Conservation (phyloP, 1,140 invertebrate species). For the Alviniconcha marisindica region DNA sequence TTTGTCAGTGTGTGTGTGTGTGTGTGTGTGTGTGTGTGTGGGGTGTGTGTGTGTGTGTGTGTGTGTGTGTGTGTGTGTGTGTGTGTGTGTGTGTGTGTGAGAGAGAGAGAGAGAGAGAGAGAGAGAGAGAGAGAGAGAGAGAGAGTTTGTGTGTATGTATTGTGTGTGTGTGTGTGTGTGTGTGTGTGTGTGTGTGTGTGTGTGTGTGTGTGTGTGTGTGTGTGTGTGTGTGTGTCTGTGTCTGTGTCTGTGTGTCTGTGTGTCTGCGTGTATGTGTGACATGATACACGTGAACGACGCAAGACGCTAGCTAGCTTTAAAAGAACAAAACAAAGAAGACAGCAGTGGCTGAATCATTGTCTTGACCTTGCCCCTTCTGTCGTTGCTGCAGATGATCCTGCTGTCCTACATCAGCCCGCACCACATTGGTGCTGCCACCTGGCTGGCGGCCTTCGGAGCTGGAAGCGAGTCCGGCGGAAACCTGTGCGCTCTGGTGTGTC, state of each 20-base stretch:
- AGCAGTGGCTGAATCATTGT: neutral
- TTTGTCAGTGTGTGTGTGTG: no score
- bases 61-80: neutral
- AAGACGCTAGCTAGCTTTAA: neutral
- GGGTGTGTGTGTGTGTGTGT: no score
- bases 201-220: no score
- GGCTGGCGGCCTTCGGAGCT: neutral
- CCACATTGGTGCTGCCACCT: neutral
- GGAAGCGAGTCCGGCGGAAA: neutral
- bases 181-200: no score
- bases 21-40: neutral
- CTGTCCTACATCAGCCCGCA: neutral
- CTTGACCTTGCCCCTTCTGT: neutral
- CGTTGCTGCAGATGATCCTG: conserved; percentile 1
- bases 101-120: neutral
- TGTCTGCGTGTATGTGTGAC: no score
- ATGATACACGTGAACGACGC: neutral
- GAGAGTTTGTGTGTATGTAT: no score
- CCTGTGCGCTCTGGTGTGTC: neutral
- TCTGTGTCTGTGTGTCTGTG: no score
- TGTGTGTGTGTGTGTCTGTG: no score
- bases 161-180: no score
- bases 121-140: neutral
- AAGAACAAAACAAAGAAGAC: neutral
- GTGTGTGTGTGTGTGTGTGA: neutral